Base-by-base conservation (phyloP, 2,113 vertebrate genomes). In the Riparia riparia region DNA sequence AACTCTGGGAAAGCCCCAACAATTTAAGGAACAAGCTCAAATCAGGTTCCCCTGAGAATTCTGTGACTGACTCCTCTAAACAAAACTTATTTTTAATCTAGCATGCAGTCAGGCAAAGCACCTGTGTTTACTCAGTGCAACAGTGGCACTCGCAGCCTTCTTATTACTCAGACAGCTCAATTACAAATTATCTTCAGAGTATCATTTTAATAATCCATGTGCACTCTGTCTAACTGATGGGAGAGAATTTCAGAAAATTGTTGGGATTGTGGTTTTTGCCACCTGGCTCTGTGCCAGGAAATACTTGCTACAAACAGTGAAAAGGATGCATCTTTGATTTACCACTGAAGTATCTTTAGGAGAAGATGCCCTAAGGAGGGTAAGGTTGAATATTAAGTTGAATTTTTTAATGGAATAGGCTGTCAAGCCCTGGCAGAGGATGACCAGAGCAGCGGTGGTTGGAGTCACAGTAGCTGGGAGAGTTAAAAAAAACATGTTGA, bases 221-320 rank as follows among this genome's bases (percentile, higher is more conserved):
- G 15, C 41, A 4, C 17, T 8, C 41, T 10, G 39, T 4, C 29
- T 14, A 61, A 61, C 41, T 25, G 13, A 8, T 3, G 58, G 71
- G 54, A 60, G 10, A 3, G 1, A 73, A 50, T 37, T 64, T 34
- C 0, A 0, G 72, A 13, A 49, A 79, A 65, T 41, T 19, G 12
- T 1, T 50, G 10, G 7, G 32, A 54, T 1, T 12, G 10, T 3
- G 11, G 6, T 9, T 20, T 50, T 45, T 41, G 34, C 12, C 45
- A 39, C 41, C 31, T 17, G 21, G 44, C 25, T 64, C 66, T 41
- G 44, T 9, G 54, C 13, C 28, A 14, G 21, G 4, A 69, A 69
- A 44, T 18, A 51, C 17, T 41, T 70, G 61, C 41, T 31, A 28
- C 34, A 8, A 54, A 34, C 17, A 32, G 17, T 0, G 3, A 45